phyloP scores from a whole-genome alignment of 2,797 vertebrate species.

The Acrocephalus scirpaceus region DNA sequence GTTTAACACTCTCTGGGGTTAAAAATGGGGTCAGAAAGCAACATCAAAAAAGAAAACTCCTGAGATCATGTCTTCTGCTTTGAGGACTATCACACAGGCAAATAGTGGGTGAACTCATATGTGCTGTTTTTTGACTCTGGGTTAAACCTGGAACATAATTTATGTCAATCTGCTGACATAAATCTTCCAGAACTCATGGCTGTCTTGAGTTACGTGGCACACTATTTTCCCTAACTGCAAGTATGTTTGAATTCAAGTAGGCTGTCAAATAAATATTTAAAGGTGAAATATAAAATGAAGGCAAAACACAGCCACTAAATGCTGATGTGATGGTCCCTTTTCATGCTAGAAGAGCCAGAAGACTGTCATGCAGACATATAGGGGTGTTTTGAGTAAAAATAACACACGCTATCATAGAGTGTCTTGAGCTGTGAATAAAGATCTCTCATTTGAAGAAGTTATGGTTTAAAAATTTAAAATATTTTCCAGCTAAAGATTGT shows the following conservation, averaged over 20 bases:
- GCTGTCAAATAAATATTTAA: conserved; percentile 79
- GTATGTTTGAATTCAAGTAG: conserved; percentile 76
- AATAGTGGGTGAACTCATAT: conserved; percentile 71
- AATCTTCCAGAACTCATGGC: conserved; percentile 70
- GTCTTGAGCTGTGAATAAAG: neutral
- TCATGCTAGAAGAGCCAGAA: neutral
- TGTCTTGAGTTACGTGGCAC: conserved; percentile 38
- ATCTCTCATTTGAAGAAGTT: neutral
- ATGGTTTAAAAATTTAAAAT: neutral
- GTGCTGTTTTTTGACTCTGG: conserved; percentile 72
- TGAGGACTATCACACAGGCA: conserved; percentile 67
- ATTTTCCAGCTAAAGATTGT: neutral
- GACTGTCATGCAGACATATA: neutral
- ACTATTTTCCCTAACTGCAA: conserved; percentile 75
- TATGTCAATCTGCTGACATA: conserved; percentile 81
- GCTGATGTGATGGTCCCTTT: neutral
- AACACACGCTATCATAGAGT: neutral
- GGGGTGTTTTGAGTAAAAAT: conserved; percentile 17
- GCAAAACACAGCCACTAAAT: neutral
- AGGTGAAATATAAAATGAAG: conserved; percentile 43
- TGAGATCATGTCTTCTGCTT: conserved; percentile 66
- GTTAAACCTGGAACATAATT: conserved; percentile 81
- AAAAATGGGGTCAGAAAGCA: conserved; percentile 72
- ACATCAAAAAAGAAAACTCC: conserved; percentile 75
- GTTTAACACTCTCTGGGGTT: conserved; percentile 67